Conservation (phyloP, 2,113 vertebrate genomes). For the Megaceryle torquata region DNA sequence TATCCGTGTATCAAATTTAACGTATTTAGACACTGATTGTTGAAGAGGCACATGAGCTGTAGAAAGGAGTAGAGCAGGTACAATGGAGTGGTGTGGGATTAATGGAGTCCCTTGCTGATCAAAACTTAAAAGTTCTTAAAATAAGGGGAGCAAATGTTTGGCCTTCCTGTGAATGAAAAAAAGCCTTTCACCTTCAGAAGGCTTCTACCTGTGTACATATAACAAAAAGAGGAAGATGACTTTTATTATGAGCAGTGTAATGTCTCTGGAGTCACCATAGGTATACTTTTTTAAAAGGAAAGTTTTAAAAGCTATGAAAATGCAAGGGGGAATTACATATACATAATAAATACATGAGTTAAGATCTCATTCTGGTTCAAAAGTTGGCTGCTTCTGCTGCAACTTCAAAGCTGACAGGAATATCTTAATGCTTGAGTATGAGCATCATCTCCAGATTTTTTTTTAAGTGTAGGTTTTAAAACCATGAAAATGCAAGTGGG, state of each 20-base stretch:
- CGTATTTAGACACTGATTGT: not conserved
- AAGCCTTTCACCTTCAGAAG: not conserved
- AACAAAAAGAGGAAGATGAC: not conserved
- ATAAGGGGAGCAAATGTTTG: not conserved
- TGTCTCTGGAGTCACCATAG: not conserved
- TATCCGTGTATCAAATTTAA: not conserved
- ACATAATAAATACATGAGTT: too few species aligned
- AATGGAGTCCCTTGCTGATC: not conserved
- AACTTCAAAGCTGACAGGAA: not conserved
- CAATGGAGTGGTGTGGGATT: not conserved
- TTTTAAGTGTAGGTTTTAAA: not conserved
- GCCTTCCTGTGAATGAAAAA: not conserved
- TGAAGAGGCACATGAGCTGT: not conserved
- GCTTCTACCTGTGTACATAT: not conserved
- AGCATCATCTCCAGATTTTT: not conserved
- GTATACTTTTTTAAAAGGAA: not conserved
- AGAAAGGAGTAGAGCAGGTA: not conserved
- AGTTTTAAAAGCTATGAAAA: not conserved
- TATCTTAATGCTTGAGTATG: not conserved
- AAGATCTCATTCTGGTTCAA: not conserved
- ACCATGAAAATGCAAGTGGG: not conserved
- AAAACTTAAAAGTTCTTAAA: not conserved
- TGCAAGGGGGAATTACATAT: not conserved
- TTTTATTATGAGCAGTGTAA: not conserved
- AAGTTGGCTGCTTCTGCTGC: not conserved